These are phyloP conservation scores for Gymnothorax reevesii DNA, from an alignment of 2,797 vertebrate species.

Conservation along the genomic window DNA sequence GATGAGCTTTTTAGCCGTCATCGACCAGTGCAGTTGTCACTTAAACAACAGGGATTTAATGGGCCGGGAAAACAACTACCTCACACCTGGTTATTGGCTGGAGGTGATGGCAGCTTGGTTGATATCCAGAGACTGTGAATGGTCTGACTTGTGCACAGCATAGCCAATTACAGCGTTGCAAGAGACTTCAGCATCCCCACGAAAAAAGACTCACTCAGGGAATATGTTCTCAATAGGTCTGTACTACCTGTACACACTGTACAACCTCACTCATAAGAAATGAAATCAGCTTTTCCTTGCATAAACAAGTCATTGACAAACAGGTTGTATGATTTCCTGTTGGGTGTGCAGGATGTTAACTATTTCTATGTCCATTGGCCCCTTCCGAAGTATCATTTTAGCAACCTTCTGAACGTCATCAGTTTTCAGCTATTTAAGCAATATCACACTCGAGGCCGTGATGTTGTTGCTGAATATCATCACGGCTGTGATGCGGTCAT, in stretches of 20 bases:
- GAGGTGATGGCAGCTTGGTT: neutral
- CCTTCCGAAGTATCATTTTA: neutral
- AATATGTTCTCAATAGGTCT: neutral
- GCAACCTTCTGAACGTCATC: neutral
- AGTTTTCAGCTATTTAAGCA: neutral
- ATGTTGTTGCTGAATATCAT: too few relatives aligned
- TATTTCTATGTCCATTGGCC: neutral
- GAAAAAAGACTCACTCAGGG: neutral
- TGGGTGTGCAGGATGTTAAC: neutral
- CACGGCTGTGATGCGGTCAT: too few relatives aligned
- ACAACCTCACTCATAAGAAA: neutral
- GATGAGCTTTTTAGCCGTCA: neutral
- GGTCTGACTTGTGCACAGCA: slow-evolving; percentile 10
- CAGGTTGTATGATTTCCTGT: neutral
- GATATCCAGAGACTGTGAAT: neutral
- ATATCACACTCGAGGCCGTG: too few relatives aligned
- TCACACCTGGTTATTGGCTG: neutral
- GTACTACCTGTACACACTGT: neutral
- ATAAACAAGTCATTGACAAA: neutral
- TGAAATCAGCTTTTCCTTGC: neutral
- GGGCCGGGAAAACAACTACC: neutral
- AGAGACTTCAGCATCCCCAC: neutral
- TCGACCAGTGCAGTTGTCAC: neutral
- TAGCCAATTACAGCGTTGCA: slow-evolving; percentile 16
- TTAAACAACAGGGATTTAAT: slow-evolving; percentile 16